These are phyloP conservation scores for Sebastes hubbsi DNA, from an alignment of 2,797 vertebrate species.

Conservation along the genomic window DNA sequence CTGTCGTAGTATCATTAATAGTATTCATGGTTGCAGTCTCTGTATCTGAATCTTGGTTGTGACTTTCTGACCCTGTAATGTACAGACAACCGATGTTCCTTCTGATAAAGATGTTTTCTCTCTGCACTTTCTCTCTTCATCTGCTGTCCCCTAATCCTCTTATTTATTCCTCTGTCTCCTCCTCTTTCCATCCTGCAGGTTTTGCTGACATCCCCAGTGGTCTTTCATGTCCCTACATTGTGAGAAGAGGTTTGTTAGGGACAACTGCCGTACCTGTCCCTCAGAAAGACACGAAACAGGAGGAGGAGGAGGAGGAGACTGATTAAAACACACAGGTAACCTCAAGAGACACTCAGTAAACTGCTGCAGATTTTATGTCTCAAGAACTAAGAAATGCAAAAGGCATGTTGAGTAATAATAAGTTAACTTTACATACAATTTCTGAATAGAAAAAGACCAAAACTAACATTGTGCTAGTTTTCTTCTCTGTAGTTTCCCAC, in stretches of 20 bases:
- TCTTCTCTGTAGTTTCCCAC: not conserved
- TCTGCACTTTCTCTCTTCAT: not conserved
- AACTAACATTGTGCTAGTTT: not conserved
- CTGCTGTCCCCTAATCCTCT: not conserved
- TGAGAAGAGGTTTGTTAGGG: constrained; percentile 85
- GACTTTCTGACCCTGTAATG: not conserved
- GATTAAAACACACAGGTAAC: constrained; percentile 62
- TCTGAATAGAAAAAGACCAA: not conserved
- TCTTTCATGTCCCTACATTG: constrained; percentile 84
- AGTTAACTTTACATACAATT: not conserved
- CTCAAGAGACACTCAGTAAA: not conserved
- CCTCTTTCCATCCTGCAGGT: constrained; percentile 63
- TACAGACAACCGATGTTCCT: not conserved
- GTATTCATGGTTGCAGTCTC: not conserved
- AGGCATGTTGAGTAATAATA: not conserved
- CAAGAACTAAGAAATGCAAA: not conserved
- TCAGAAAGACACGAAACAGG: constrained; percentile 41
- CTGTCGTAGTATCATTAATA: not conserved
- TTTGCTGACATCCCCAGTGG: constrained; percentile 88
- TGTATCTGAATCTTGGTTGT: not conserved
- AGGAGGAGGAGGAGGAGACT: constrained; percentile 69
- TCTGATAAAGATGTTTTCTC: not conserved
- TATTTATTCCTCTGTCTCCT: not conserved
- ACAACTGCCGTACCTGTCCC: constrained; percentile 72
- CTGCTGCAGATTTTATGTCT: not conserved